phyloP scores from a whole-genome alignment of 2,113 vertebrate genomes.

The Sprattus sprattus region DNA sequence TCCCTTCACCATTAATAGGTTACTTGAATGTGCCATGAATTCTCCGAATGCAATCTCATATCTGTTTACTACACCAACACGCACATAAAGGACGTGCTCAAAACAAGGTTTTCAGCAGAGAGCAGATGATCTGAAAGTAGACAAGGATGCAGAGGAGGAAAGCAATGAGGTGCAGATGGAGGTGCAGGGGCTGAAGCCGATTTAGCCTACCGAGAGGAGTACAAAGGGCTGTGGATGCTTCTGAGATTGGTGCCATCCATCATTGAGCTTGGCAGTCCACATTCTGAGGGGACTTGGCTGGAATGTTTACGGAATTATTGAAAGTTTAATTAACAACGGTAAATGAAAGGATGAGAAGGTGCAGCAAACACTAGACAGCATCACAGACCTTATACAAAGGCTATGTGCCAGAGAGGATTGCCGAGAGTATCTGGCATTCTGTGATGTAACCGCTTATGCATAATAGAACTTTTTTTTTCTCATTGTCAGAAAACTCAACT shows the following conservation, averaged over 20 bases:
- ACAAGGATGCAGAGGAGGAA: background rate
- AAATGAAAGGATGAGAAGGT: background rate
- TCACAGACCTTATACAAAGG: background rate
- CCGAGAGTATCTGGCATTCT: background rate
- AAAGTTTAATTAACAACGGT: background rate
- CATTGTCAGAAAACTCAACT: conserved; percentile 2
- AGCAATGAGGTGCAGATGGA: background rate
- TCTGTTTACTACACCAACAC: background rate
- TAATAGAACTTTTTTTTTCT: background rate
- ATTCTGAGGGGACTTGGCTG: background rate
- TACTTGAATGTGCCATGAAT: background rate
- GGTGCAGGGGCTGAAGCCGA: background rate
- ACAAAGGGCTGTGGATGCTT: background rate
- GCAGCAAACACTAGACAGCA: background rate
- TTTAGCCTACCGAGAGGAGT: background rate
- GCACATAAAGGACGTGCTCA: background rate
- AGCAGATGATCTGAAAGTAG: background rate
- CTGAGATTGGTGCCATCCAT: background rate
- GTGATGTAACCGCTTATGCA: background rate
- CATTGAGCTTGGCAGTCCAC: background rate
- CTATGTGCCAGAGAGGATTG: background rate
- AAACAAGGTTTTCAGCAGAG: background rate
- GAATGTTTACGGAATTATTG: background rate
- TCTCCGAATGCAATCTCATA: background rate
- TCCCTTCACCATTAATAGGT: background rate